Conservation (phyloP, 2,113 vertebrate species). For the Benitochromis conjunctus region DNA sequence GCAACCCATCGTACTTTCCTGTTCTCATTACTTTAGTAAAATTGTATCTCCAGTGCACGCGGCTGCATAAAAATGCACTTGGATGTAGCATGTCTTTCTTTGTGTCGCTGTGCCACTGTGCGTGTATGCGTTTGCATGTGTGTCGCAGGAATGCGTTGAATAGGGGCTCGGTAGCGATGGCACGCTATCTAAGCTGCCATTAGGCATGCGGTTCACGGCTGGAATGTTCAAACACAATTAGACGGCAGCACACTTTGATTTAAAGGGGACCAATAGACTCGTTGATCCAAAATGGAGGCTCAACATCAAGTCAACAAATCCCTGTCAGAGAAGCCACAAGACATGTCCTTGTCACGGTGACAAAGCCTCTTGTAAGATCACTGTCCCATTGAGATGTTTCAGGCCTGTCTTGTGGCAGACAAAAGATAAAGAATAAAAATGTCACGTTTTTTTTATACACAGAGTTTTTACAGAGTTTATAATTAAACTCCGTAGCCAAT, state of each 20-base stretch:
- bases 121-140: background rate
- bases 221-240: slow-evolving; percentile 71
- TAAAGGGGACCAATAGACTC: slow-evolving; percentile 58
- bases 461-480: background rate
- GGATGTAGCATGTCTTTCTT: background rate
- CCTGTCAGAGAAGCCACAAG: slow-evolving; percentile 35
- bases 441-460: background rate
- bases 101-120: background rate
- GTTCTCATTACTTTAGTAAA: slow-evolving; percentile 15
- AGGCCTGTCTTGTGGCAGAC: background rate
- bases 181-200: slow-evolving; percentile 54
- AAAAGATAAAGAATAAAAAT: slow-evolving; percentile 7
- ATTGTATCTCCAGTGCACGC: background rate
- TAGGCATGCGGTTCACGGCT: slow-evolving; percentile 65
- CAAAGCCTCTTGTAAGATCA: slow-evolving; percentile 44
- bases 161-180: background rate
- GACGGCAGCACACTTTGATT: slow-evolving; percentile 60
- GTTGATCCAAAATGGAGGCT: slow-evolving; percentile 65
- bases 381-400: slow-evolving; percentile 10
- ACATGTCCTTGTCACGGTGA: slow-evolving; percentile 60
- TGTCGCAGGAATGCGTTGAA: slow-evolving; percentile 6
- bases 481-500: background rate
- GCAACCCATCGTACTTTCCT: background rate
- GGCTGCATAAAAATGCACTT: background rate
- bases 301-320: slow-evolving; percentile 69